Evolutionary conservation across 2,113 vertebrate species (phyloP), one percentile per base, ranked within the genome.

Genomic region (Trematocara stigmaticum): DNA sequence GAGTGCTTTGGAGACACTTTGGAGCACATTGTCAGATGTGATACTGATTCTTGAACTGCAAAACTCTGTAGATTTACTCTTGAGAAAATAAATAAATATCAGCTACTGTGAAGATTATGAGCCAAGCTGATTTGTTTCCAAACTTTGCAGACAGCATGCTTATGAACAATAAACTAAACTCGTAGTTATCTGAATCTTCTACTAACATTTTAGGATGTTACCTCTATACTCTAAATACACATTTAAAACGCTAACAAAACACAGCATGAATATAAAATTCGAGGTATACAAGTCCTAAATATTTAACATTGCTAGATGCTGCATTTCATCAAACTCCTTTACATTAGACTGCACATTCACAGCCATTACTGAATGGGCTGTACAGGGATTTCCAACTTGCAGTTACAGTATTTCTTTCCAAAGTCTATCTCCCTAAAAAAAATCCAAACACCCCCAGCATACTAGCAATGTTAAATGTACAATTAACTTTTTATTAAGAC

Each of bases 391-490:
- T 84, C 4, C 20, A 61, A 55, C 82, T 82, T 92, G 88, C 91
- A 85, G 35, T 7, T 35, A 61, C 31, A 35, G 31, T 78, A 78
- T 78, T 79, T 79, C 40, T 69, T 18, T 38, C 55, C 26, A n/a
- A 78, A 55, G 11, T 84, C 38, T 56, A 38, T 51, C 35, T 49
- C 52, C 38, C 34, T 71, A 20, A 23, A 84, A 34, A 76, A 16
- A 49, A 53, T 3, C n/a, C n/a, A 6, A 80, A 71, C 71, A 51
- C 35, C 1, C 31, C 57, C 76, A 52, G 40, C 71, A 89, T 87
- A 71, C 71, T 82, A 91, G 79, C 82, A 64, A 59, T 87, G 83
- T 47, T 86, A 79, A 57, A 82, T 59, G 15, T 74, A 53, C 10
- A 86, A 66, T 5, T 38, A 83, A 61, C 12, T 16, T 78, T n/a